These are phyloP conservation scores for Phalacrocorax carbo DNA, from an alignment of 2,113 vertebrate genomes.

Conservation along the genomic window DNA sequence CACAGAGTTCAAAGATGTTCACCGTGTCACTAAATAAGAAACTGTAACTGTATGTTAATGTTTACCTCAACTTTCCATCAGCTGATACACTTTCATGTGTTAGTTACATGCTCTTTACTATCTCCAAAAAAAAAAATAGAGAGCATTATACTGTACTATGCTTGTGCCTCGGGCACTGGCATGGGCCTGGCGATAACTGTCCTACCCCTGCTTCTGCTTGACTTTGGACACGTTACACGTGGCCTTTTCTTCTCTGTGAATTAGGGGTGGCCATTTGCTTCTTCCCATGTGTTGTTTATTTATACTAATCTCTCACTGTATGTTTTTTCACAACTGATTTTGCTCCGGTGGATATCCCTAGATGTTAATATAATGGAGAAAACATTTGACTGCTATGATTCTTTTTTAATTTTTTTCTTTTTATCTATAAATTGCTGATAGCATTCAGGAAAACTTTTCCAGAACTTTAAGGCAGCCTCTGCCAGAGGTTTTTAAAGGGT, in stretches of 20 bases:
- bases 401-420: not conserved
- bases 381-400: not conserved
- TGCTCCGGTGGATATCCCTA: not conserved
- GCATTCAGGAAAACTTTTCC: not conserved
- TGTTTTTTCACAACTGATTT: not conserved
- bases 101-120: not conserved
- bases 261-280: not conserved
- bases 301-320: not conserved
- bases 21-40: not conserved
- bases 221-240: not conserved
- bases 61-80: not conserved
- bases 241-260: not conserved
- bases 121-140: not conserved
- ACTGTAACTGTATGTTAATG: not conserved
- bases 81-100: not conserved
- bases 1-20: not conserved
- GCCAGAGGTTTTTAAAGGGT: not conserved
- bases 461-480: not conserved
- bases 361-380: not conserved
- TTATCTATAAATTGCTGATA: not conserved
- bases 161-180: not conserved
- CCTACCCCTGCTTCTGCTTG: not conserved
- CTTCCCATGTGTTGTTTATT: not conserved
- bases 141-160: not conserved
- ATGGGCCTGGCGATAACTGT: not conserved